A percentile compares a stretch with the other conserved stretches of the same genome.
Evolutionary conservation across 2,888 invertebrate genomes (phyloP).

Genomic region (Monochamus alternatus): DNA sequence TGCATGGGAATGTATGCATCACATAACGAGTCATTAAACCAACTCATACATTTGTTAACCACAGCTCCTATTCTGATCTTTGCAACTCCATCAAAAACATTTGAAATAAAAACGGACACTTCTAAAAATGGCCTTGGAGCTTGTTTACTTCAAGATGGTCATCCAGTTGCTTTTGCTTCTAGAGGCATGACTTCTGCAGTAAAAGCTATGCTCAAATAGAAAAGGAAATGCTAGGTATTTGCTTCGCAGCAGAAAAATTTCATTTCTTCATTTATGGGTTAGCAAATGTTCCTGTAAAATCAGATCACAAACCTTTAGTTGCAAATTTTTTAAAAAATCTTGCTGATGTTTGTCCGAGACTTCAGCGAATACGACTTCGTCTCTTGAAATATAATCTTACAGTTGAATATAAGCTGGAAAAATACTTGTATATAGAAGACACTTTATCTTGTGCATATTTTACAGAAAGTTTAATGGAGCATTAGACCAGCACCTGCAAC

Average conservation of each 20-base stretch:
- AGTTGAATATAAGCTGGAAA: conserved; percentile 11
- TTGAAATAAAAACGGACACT: conserved; percentile 61
- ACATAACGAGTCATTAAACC: conserved; percentile 44
- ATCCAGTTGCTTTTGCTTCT: conserved; percentile 63
- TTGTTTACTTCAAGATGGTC: conserved; percentile 61
- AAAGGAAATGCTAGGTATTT: conserved; percentile 64
- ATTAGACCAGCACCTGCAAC: too few relatives aligned
- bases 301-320: conserved; percentile 23
- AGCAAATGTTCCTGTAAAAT: conserved; percentile 2
- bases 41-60: conserved; percentile 52
- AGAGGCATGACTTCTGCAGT: conserved; percentile 59
- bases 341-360: background rate
- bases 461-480: background rate
- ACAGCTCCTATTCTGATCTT: conserved; percentile 49
- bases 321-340: conserved; percentile 9
- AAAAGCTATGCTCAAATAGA: conserved; percentile 65
- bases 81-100: conserved; percentile 40
- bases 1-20: conserved; percentile 39
- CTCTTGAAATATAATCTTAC: conserved; percentile 3
- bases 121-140: conserved; percentile 60
- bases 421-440: conserved; percentile 25
- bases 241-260: conserved; percentile 57
- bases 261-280: conserved; percentile 37
- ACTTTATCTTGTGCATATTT: conserved; percentile 7
- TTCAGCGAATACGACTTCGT: conserved; percentile 23